Base-by-base conservation (phyloP, 2,888 invertebrate genomes). In the Siphonodentalium dalli region DNA sequence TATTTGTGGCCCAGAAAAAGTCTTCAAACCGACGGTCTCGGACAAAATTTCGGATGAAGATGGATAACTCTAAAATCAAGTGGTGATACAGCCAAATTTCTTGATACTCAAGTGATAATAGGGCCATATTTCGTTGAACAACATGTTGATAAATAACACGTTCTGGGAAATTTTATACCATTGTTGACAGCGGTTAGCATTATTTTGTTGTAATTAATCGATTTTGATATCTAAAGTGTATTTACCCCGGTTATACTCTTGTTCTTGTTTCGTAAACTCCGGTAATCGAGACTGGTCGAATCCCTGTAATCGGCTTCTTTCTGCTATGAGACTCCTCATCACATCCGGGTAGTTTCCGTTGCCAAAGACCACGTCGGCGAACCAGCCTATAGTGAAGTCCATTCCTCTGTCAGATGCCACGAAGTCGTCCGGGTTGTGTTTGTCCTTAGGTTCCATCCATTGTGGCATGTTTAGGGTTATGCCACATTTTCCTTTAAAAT, bases 301-400 rank as follows among this genome's bases (percentile, higher is more conserved):
- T n/a, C n/a, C n/a, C n/a, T n/a, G n/a, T n/a, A n/a, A n/a, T n/a
- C n/a, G n/a, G n/a, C n/a, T n/a, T n/a, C 2, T 41, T 24, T 4
- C 24, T 18, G 13, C 42, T 6, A 63, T 42, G 5, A 18, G n/a
- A 7, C 37, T 18, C 41, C 51, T 60, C 65, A 65, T 63, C 3
- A 53, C 24, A 6, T 56, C 55, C 2, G 65, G 59, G 39, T 61
- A 89, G 79, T 89, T 88, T 7, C 75, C 74, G 28, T 54, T 47
- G 23, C 58, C 57, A 44, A 60, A 61, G 24, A 66, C 44, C 7
- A 75, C 75, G 27, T 72, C 65, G 15, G 71, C 70, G 47, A 69
- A 75, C 63, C 69, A 68, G 28, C 71, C 75, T 23, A 70, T 55
- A 31, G 59, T 45, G 44, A 66, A 68, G 29, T 59, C 58, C 7